Conservation (phyloP, 2,797 vertebrate species). For the Rhinella marina region DNA sequence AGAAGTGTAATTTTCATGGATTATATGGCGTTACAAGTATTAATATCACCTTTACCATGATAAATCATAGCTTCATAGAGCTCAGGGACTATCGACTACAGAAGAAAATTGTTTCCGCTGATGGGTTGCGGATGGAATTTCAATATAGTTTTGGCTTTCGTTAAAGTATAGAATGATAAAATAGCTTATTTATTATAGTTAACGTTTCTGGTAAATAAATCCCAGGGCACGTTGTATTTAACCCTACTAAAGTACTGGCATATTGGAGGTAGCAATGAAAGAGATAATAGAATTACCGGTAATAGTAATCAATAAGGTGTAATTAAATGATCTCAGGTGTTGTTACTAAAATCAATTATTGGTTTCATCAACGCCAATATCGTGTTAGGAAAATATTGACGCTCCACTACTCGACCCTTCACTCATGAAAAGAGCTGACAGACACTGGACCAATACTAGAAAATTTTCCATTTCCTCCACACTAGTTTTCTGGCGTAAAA, state of each 20-base stretch:
- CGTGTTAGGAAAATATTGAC: conserved; percentile 19
- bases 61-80: conserved; percentile 20
- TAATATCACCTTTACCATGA: not conserved
- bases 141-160: not conserved
- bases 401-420: not conserved
- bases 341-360: conserved; percentile 23
- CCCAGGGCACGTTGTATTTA: not conserved
- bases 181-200: not conserved
- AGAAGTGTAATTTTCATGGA: not conserved
- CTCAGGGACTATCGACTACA: conserved; percentile 4
- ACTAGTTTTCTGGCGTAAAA: too few species aligned
- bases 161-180: not conserved
- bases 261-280: not conserved
- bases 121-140: not conserved
- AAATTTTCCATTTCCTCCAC: not conserved
- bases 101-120: not conserved
- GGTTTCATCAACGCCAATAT: not conserved
- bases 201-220: conserved; percentile 4
- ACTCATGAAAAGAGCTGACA: not conserved
- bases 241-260: not conserved
- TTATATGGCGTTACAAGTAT: not conserved
- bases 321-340: conserved; percentile 22
- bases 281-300: not conserved
- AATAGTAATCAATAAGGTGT: not conserved
- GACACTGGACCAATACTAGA: not conserved